Evolutionary conservation across 2,888 invertebrate species (phyloP), one percentile per base, ranked within the genome.

Genomic region (Glaucopsyche alexis): DNA sequence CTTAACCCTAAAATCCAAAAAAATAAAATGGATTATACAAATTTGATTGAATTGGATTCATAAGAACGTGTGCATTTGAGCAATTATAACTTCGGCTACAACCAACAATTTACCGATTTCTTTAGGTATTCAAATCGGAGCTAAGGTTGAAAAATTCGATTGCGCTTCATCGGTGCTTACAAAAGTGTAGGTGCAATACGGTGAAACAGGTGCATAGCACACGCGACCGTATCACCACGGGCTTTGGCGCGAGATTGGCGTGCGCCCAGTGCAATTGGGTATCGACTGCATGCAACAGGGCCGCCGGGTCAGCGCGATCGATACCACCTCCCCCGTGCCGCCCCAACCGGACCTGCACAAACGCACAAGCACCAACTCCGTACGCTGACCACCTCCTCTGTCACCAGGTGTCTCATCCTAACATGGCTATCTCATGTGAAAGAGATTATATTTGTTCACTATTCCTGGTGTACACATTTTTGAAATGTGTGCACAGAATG

Each of bases 271-370:
- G 19, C 16, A 29, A 60, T 60, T 2, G 60, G 11, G 14, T 69
- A 47, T 47, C 47, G 49, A 69, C 19, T 69, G 69, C 69, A 69
- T 69, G 69, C 69, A 69, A 69, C 69, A 69, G 69, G 69, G 69
- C 47, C 16, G 67, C 40, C 45, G 45, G 45, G 45, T 19, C 47
- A 47, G 29, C 19, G 14, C 19, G 69, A 47, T 47, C 69, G 69
- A 45, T 16, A 29, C 29, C 29, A 16, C 19, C 69, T 14, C 42
- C 66, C 66, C 40, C n/a, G 2, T 38, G 11, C 7, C 40, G 40
- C 9, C n/a, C 55, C 7, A 16, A 19, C 16, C 16, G 2, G 1
- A 13, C 47, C 47, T 60, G 60, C 29, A 60, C 55, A 19, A 52
- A 19, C 19, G 16, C n/a, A 29, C 60, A 7, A 16, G 13, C 60